These are phyloP conservation scores for Sebastes hubbsi DNA, from an alignment of 2,797 vertebrate species.

Conservation along the genomic window DNA sequence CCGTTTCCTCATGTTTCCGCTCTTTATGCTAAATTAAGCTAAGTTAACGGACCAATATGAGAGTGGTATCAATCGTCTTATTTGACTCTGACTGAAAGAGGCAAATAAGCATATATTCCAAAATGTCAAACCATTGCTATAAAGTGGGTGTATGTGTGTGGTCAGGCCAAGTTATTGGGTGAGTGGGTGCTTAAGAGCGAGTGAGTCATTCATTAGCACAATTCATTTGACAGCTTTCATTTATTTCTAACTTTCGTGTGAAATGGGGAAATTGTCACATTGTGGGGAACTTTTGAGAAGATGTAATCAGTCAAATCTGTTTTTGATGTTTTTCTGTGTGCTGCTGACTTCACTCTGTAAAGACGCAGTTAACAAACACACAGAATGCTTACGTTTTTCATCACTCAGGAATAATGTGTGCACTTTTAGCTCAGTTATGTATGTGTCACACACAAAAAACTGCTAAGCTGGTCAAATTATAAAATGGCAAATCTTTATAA, in stretches of 20 bases:
- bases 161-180: not conserved
- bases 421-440: not conserved
- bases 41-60: not conserved
- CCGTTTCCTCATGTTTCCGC: not conserved
- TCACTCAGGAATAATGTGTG: not conserved
- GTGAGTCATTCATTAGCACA: constrained; percentile 39
- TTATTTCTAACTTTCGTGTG: constrained; percentile 31
- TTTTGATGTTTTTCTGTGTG: constrained; percentile 12
- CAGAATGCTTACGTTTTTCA: not conserved
- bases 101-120: not conserved
- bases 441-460: not conserved
- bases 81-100: too few species aligned
- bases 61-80: too few species aligned
- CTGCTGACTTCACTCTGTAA: not conserved
- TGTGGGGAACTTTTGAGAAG: constrained; percentile 58
- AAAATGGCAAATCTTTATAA: constrained; percentile 18
- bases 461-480: not conserved
- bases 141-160: not conserved
- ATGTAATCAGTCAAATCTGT: constrained; percentile 14
- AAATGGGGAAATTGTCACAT: constrained; percentile 58
- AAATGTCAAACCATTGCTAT: not conserved
- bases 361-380: not conserved
- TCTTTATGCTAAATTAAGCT: not conserved
- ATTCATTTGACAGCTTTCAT: not conserved
- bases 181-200: constrained; percentile 6